Base-by-base conservation (phyloP, 2,888 invertebrate genomes). In the Drosophila bunnanda region DNA sequence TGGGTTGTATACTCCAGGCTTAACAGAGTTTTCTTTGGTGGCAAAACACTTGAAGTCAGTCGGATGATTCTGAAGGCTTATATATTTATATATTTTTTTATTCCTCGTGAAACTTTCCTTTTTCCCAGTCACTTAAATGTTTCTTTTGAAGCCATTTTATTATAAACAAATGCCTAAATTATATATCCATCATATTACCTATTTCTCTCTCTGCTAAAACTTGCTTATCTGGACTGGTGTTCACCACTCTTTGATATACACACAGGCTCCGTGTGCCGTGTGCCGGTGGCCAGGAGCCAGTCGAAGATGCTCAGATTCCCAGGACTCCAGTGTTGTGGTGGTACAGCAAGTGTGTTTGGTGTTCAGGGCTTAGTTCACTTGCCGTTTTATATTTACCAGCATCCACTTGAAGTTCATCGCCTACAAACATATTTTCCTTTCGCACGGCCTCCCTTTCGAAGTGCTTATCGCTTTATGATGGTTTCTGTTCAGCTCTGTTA, bases 401-500 rank as follows among this genome's bases (percentile, higher is more conserved):
- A 82, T 72, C 64, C 67, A 77, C 73, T 84, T 52, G 60, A 73
- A 77, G 69, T 61, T 73, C 48, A 71, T 77, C 64, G 70, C 77
- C 78, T 68, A 22, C 52, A 69, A 79, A 79, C 82, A 88, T 75
- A 81, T 75, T 76, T 85, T 58, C 67, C 64, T 46, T 46, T 12
- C 36, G 15, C 25, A 10, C 32, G 20, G n/a, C 12, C 13, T 7
- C 8, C 69, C 59, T 43, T 41, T 60, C 32, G 69, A 65, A 77
- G 77, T 73, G 77, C 85, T 84, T 82, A 84, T 82, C 85, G 82
- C 65, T 57, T 43, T 69, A 48, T 61, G 56, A 74, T 73, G 44
- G 55, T 9, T 44, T 65, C 55, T 52, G 61, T 32, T 38, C 36
- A 41, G 46, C 38, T 32, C 67, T 30, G 55, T 59, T 59, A 48